Base-by-base conservation (phyloP, 2,888 invertebrate genomes). In the Dynastes tityus region DNA sequence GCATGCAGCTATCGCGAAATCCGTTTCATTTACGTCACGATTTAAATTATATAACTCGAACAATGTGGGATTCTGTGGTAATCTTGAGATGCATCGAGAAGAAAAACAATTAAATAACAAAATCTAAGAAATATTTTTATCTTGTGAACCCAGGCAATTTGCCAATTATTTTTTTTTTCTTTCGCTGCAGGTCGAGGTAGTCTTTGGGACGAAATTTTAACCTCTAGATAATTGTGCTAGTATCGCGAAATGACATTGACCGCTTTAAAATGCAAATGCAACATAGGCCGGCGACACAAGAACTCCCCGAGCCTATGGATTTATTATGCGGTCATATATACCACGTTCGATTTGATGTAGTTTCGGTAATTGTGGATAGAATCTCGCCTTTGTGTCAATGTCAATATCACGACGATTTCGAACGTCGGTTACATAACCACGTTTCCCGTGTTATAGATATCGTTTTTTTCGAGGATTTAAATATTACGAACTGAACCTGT, bases 211-310 rank as follows among this genome's bases (percentile, higher is more conserved):
- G 49, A 58, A 49, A 74, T 61, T 61, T 74, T 74, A 74, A 74
- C 73, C 73, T 74, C 49, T 74, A 61, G n/a, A 45, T 74, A 68
- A 61, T 49, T 49, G 29, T 51, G 45, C 29, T 61, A 49, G 37
- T 74, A 45, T 49, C 8, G 45, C 45, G 27, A 13, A 45, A 61
- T 61, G 73, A 74, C 73, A 74, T 58, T 74, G 73, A 74, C 73
- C 73, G 61, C 45, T 74, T 61, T 74, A 27, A 51, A 68, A 68
- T 68, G 68, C 27, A 68, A 68, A 68, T 68, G 51, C 68, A 13
- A 13, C 51, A n/a, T 22, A 22, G 8, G 27, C 27, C 45, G 45
- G 49, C 49, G 49, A 61, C 16, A 9, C 16, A 55, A 8, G 3
- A 65, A 45, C 45, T 45, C 9, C 45, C 45, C 45, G 8, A 45